Evolutionary conservation across 2,113 vertebrate species (phyloP).

Genomic region (Phoxinus phoxinus): DNA sequence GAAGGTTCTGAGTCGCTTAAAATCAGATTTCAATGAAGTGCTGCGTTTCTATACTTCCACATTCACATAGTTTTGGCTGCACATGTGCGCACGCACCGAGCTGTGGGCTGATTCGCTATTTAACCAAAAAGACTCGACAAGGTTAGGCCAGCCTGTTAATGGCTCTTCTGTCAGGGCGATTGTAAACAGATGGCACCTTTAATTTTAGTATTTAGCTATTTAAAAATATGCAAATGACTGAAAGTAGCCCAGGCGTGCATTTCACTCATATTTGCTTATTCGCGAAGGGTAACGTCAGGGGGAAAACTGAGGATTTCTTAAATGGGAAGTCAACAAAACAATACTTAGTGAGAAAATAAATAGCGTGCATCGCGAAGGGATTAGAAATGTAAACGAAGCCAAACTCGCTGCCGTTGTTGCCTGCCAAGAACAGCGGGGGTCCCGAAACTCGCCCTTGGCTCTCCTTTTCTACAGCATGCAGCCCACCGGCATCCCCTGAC

Average conservation of each 20-base stretch:
- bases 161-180: slow-evolving; percentile 42
- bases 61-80: slow-evolving; percentile 3
- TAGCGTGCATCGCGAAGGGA: slow-evolving; percentile 45
- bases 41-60: not conserved
- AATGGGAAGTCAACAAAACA: slow-evolving; percentile 51
- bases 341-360: slow-evolving; percentile 53
- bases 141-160: slow-evolving; percentile 48
- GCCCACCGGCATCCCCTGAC: slow-evolving; percentile 38
- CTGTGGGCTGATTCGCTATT: slow-evolving; percentile 37
- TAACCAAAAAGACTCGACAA: slow-evolving; percentile 50
- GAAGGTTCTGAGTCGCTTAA: not conserved
- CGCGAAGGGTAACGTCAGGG: slow-evolving; percentile 32
- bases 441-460: slow-evolving; percentile 50
- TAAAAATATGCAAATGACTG: slow-evolving; percentile 44
- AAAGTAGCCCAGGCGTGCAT: slow-evolving; percentile 41
- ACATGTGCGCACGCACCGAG: not conserved
- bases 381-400: slow-evolving; percentile 54
- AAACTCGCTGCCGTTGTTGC: slow-evolving; percentile 39
- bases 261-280: slow-evolving; percentile 43
- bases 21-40: not conserved
- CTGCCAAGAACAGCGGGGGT: slow-evolving; percentile 59
- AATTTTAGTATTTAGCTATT: slow-evolving; percentile 43
- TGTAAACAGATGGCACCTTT: slow-evolving; percentile 51
- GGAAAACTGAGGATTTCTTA: slow-evolving; percentile 30
- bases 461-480: slow-evolving; percentile 49